These are phyloP conservation scores for Hoplodrina ambigua DNA, from an alignment of 2,888 invertebrate species.

Conservation along the genomic window DNA sequence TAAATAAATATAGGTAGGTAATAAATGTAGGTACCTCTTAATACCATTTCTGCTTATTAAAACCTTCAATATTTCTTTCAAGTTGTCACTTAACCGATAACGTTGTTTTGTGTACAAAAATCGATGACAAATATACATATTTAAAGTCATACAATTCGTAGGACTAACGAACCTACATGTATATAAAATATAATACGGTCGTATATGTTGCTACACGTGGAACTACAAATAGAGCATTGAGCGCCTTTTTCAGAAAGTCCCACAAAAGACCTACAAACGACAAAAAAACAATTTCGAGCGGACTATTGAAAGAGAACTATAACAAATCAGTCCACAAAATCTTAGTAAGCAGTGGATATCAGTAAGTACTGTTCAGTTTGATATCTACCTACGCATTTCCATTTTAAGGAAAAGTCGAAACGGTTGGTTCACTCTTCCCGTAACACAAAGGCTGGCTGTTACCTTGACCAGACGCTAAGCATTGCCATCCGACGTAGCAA, in stretches of 20 bases:
- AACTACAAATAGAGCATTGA: background rate
- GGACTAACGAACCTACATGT: background rate
- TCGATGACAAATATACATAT: conserved; percentile 14
- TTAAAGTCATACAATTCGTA: conserved; percentile 1
- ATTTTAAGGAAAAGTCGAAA: too few species aligned
- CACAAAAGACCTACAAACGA: too few species aligned
- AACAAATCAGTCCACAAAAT: background rate
- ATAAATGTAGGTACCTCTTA: background rate
- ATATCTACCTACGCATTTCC: too few species aligned
- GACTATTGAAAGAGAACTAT: background rate
- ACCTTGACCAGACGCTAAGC: too few species aligned
- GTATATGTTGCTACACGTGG: background rate
- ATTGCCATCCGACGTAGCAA: too few species aligned
- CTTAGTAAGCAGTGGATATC: background rate
- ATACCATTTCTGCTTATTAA: background rate
- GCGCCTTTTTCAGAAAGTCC: background rate
- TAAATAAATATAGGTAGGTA: too few species aligned
- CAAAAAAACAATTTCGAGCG: background rate
- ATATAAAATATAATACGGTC: too few species aligned
- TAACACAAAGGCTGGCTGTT: too few species aligned
- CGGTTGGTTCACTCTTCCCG: too few species aligned
- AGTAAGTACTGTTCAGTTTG: too few species aligned
- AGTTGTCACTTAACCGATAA: conserved; percentile 7
- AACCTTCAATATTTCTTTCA: background rate
- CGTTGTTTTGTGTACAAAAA: conserved; percentile 1